These are phyloP conservation scores for Peucedramus taeniatus DNA, from an alignment of 2,113 vertebrate genomes.

Conservation along the genomic window DNA sequence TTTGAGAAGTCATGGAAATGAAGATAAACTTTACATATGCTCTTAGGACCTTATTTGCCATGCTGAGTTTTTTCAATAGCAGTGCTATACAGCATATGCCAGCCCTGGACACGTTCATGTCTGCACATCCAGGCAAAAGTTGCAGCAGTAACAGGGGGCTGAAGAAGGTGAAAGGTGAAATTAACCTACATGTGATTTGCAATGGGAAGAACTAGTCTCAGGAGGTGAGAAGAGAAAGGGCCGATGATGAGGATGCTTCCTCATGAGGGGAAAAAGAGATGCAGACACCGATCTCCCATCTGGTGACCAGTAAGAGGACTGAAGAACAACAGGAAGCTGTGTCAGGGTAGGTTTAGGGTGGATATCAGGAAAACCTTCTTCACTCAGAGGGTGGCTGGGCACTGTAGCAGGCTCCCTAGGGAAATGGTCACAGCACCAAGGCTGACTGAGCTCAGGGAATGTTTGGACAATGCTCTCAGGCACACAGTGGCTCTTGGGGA, in stretches of 20 bases:
- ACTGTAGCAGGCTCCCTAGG: background rate
- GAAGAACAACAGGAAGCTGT: background rate
- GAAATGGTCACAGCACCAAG: background rate
- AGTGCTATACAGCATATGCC: background rate
- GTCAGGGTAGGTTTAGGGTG: background rate
- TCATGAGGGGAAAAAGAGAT: background rate
- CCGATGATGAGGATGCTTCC: background rate
- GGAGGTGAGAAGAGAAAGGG: background rate
- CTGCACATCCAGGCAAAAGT: background rate
- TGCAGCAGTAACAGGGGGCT: background rate
- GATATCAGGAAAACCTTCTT: background rate
- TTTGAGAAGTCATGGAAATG: conserved; percentile 56
- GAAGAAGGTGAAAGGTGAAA: too few relatives aligned
- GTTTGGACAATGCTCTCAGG: background rate
- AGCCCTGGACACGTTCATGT: background rate
- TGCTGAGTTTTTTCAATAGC: background rate
- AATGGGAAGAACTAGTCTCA: background rate
- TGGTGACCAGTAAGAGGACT: background rate
- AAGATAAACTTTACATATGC: conserved; percentile 51
- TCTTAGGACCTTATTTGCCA: background rate
- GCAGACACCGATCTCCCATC: background rate
- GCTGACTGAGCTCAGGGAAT: background rate
- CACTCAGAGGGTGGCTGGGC: background rate
- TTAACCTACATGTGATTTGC: background rate
- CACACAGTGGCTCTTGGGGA: background rate